These are phyloP conservation scores for Drosophila barbarae DNA, from an alignment of 2,888 invertebrate species.

Conservation along the genomic window DNA sequence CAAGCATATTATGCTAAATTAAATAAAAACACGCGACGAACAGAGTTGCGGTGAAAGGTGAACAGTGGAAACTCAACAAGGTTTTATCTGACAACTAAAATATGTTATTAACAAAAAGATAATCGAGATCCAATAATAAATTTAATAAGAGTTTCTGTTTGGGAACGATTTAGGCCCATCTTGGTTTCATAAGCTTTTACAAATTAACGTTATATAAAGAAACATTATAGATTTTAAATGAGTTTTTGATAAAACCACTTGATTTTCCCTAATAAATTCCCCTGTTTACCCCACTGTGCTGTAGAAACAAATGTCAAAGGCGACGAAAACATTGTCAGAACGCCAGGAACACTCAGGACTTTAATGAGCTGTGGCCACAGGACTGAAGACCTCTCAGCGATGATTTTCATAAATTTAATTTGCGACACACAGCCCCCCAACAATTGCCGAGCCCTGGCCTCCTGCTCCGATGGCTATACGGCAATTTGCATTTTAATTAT, in stretches of 20 bases:
- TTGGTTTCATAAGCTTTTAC: neutral
- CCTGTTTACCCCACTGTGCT: neutral
- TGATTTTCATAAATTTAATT: slow-evolving; percentile 63
- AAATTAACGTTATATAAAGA: neutral
- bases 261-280: too few relatives aligned
- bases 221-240: too few relatives aligned
- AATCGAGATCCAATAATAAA: neutral
- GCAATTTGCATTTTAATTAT: slow-evolving; percentile 61
- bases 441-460: slow-evolving; percentile 12
- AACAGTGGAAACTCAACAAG: slow-evolving; percentile 1
- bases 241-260: neutral
- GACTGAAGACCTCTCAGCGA: slow-evolving; percentile 25
- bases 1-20: slow-evolving; percentile 62
- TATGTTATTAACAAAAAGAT: neutral
- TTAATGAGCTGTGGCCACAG: slow-evolving; percentile 49
- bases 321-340: slow-evolving; percentile 20
- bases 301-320: slow-evolving; percentile 50
- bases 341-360: slow-evolving; percentile 35
- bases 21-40: slow-evolving; percentile 61
- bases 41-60: slow-evolving; percentile 24
- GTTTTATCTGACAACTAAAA: neutral
- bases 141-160: neutral
- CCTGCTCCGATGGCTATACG: slow-evolving; percentile 43
- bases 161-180: neutral
- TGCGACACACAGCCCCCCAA: slow-evolving; percentile 25